A percentile compares a stretch with the other conserved stretches of the same genome.
Evolutionary conservation across 2,797 vertebrate genomes (phyloP).

Genomic region (Ibycter americanus): DNA sequence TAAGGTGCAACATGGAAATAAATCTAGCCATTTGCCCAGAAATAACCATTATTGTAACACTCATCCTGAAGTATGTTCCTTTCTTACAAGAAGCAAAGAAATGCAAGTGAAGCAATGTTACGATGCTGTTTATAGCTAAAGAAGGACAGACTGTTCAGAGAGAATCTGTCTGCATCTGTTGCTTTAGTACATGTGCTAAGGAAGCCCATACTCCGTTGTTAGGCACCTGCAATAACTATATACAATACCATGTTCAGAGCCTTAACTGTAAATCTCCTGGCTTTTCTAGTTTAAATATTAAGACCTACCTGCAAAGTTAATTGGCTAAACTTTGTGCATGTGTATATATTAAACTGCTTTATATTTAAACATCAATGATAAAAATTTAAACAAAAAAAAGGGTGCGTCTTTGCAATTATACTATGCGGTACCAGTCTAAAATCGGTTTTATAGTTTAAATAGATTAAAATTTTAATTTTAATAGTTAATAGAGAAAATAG

Average conservation of each 20-base stretch:
- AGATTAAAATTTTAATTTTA: too few relatives aligned
- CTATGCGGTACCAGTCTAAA: background rate
- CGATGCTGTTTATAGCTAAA: background rate
- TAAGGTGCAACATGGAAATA: background rate
- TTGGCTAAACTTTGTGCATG: background rate
- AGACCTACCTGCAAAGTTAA: background rate
- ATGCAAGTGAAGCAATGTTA: background rate
- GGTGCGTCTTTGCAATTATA: background rate
- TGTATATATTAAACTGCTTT: background rate
- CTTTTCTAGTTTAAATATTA: background rate
- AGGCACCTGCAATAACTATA: background rate
- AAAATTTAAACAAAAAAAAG: background rate
- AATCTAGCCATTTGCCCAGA: background rate
- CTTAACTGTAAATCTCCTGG: background rate
- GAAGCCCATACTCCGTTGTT: background rate
- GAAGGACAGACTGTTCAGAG: background rate
- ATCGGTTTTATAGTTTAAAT: background rate
- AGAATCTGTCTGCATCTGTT: background rate
- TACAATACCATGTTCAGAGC: background rate
- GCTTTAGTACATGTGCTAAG: background rate
- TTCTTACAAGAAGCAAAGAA: background rate
- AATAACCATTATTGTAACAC: background rate
- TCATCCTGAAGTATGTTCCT: background rate
- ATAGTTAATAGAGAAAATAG: too few relatives aligned
- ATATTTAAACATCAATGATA: background rate